A percentile compares a stretch with the other conserved stretches of the same genome.
These are phyloP conservation scores for Ceyx cyanopectus DNA, from an alignment of 2,113 vertebrate species.

Conservation along the genomic window DNA sequence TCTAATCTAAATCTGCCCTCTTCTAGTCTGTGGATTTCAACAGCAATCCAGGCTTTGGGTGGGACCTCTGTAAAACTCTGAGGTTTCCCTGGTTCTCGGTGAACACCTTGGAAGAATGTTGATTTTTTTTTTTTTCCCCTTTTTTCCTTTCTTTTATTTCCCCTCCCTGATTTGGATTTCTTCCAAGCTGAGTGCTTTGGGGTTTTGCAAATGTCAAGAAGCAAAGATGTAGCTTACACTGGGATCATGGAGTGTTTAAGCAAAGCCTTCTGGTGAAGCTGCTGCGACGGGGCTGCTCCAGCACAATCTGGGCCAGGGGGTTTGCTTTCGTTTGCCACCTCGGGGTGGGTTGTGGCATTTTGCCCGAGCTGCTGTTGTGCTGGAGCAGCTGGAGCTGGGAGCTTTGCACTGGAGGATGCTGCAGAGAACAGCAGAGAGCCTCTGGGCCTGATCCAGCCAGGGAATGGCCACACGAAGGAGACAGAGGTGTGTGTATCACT, in stretches of 20 bases:
- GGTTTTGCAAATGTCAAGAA: background rate
- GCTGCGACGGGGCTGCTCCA: rapidly evolving
- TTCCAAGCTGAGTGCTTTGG: background rate
- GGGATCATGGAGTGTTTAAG: slow-evolving; percentile 1
- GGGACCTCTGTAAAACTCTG: background rate
- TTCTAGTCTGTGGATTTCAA: background rate
- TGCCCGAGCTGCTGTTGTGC: background rate
- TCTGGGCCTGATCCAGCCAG: background rate
- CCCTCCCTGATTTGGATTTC: background rate
- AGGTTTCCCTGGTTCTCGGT: background rate
- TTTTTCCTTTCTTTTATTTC: background rate
- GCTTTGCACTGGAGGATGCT: background rate
- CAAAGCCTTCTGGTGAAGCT: background rate
- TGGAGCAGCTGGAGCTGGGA: background rate
- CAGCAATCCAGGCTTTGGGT: background rate
- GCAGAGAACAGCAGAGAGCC: rapidly evolving
- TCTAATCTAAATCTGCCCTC: background rate
- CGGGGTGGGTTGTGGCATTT: rapidly evolving
- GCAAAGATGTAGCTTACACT: background rate
- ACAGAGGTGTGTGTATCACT: rapidly evolving
- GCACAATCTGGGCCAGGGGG: background rate
- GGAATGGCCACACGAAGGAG: background rate
- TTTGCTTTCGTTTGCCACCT: rapidly evolving
- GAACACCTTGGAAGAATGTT: background rate
- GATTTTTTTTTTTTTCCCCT: background rate